A percentile compares a stretch with the other conserved stretches of the same genome.
Evolutionary conservation across 2,888 invertebrate species (phyloP).

Genomic region (Synergus japonicus): DNA sequence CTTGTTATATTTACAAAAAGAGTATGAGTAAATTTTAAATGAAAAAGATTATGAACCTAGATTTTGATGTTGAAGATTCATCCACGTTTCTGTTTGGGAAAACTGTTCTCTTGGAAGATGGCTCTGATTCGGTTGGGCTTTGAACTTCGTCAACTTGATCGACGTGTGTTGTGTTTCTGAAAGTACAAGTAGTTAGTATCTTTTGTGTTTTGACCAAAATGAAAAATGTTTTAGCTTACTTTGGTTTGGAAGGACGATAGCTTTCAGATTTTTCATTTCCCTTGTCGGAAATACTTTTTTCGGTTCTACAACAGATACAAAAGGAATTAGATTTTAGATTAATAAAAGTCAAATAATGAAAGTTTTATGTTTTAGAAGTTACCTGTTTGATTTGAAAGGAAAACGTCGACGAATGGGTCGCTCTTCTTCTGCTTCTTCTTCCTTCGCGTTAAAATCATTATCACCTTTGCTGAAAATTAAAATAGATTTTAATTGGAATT

Average conservation of each 20-base stretch:
- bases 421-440: slow-evolving; percentile 1
- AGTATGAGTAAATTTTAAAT: not conserved
- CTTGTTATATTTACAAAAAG: not conserved
- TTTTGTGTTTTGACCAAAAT: not conserved
- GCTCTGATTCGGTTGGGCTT: slow-evolving; percentile 25
- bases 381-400: not conserved
- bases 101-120: slow-evolving; percentile 22
- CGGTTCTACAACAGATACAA: slow-evolving; percentile 27
- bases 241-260: not conserved
- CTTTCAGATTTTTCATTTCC: slow-evolving; percentile 16
- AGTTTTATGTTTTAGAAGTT: not conserved
- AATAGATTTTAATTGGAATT: slow-evolving; percentile 11
- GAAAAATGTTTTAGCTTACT: not conserved
- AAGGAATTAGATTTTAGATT: not conserved
- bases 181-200: not conserved
- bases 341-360: not conserved
- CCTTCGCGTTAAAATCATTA: slow-evolving; percentile 58
- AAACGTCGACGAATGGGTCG: not conserved
- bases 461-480: slow-evolving; percentile 58
- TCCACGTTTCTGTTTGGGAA: slow-evolving; percentile 48
- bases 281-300: slow-evolving; percentile 47
- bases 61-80: slow-evolving; percentile 62
- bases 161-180: slow-evolving; percentile 43
- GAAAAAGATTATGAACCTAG: slow-evolving; percentile 60
- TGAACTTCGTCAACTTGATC: slow-evolving; percentile 45